Base-by-base conservation (phyloP, 2,113 vertebrate genomes). In the Chaetops frenatus region DNA sequence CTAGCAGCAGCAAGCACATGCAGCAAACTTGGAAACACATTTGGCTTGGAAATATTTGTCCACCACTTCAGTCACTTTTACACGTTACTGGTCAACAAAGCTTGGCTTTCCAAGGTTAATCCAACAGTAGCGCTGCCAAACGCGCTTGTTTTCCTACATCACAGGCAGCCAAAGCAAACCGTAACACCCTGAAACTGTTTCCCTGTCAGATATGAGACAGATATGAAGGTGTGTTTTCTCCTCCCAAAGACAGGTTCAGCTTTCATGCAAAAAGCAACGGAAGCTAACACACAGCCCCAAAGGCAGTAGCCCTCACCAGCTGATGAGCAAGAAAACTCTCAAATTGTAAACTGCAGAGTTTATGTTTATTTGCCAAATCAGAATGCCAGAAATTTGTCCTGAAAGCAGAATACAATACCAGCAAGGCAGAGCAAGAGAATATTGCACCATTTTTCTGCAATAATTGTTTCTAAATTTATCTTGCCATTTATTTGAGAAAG, bases 71-170 rank as follows among this genome's bases (percentile, higher is more conserved):
- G 62, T 40, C 60, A 50, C 90, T 91, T 94, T 78, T 51, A 79
- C 61, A 81, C 0, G 0, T 83, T 93, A 61, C 13, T n/a, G 81
- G 86, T 69, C 84, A 94, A 62, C 54, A 69, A 61, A 88, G 50
- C 71, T 91, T 62, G 71, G 86, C 62, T 87, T 69, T 71, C 82
- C 93, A 95, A 96, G 95, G 95, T 97, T 96, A 96, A 86, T 62
- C 90, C 54, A 96, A 95, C 62, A 77, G 58, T 0, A 40, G 73
- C 1, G 1, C 70, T 95, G 93, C 92, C 94, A 97, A 95, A 91
- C 0, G 23, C 14, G 4, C 81, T 51, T 61, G 61, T 79, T 90
- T 86, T 70, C 80, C 64, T 47, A 67, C 0, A 0, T 76, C 69
- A 81, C 14, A 2, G 36, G 72, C 25, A 35, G 93, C 76, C 94